phyloP scores from a whole-genome alignment of 2,888 invertebrate genomes.

The Erebia epiphron region DNA sequence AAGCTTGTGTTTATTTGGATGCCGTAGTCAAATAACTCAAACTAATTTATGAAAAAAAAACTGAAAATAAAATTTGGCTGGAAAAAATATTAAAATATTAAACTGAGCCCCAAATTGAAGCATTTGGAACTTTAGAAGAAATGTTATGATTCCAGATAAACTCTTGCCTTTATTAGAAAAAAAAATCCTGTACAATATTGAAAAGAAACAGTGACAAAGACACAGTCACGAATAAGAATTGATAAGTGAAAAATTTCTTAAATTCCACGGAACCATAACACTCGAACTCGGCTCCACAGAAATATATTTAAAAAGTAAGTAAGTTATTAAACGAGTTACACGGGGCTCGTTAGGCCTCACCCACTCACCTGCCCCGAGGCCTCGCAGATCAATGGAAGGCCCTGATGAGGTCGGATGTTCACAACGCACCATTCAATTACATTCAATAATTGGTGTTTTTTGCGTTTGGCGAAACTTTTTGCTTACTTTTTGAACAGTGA shows the following conservation, averaged over 20 bases:
- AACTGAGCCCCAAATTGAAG: background rate
- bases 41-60: background rate
- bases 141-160: too few species aligned
- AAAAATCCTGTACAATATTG: too few species aligned
- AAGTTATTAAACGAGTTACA: constrained; percentile 35
- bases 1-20: background rate
- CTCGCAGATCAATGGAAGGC: constrained; percentile 26
- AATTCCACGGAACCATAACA: background rate
- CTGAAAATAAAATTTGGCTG: background rate
- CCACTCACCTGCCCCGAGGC: constrained; percentile 33
- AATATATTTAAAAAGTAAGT: constrained; percentile 6
- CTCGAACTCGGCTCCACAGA: background rate
- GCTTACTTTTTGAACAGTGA: background rate
- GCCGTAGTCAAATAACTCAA: background rate
- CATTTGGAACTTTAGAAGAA: too few species aligned
- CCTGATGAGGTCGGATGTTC: constrained; percentile 25
- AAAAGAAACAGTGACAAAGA: too few species aligned
- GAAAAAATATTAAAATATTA: background rate
- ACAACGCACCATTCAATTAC: constrained; percentile 22
- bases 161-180: too few species aligned
- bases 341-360: constrained; percentile 31
- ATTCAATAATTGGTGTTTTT: constrained; percentile 32
- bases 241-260: background rate
- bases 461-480: constrained; percentile 3
- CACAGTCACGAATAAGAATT: too few species aligned